phyloP scores from a whole-genome alignment of 2,888 invertebrate species.

The Aphrophora alni region DNA sequence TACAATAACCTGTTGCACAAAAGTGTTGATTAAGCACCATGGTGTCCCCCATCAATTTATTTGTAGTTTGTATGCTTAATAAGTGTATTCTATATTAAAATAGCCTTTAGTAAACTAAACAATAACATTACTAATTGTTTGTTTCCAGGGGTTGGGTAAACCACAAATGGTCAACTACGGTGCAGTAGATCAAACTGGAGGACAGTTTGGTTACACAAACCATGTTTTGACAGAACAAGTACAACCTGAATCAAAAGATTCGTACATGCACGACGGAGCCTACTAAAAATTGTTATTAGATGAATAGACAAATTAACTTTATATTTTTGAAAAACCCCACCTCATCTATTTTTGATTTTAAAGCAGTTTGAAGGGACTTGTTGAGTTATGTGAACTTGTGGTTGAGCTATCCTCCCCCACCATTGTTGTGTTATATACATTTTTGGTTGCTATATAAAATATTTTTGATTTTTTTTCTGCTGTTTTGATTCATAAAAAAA shows the following conservation, averaged over 20 bases:
- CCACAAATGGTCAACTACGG: slow-evolving; percentile 62
- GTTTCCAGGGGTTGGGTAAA: slow-evolving; percentile 37
- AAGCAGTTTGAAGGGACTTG: neutral
- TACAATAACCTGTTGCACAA: too few species aligned
- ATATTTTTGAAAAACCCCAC: neutral
- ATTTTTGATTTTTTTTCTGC: too few species aligned
- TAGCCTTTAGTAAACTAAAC: too few species aligned
- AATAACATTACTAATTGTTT: neutral
- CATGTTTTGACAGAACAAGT: slow-evolving; percentile 68
- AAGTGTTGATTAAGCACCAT: too few species aligned
- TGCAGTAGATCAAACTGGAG: slow-evolving; percentile 65
- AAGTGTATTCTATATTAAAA: too few species aligned
- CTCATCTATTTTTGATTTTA: neutral
- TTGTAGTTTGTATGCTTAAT: too few species aligned
- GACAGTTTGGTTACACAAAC: slow-evolving; percentile 58
- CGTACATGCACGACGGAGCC: slow-evolving; percentile 62
- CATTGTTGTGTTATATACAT: too few species aligned
- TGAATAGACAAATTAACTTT: neutral
- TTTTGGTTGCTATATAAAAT: too few species aligned
- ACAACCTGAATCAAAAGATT: slow-evolving; percentile 68
- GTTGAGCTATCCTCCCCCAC: too few species aligned
- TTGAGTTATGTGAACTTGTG: neutral
- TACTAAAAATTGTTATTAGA: slow-evolving; percentile 31
- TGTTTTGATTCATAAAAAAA: too few species aligned
- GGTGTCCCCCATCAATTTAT: too few species aligned